A percentile compares a stretch with the other conserved stretches of the same genome.
Evolutionary conservation across 1,140 invertebrate genomes (phyloP).

Genomic region (Euura saliciscinereae): DNA sequence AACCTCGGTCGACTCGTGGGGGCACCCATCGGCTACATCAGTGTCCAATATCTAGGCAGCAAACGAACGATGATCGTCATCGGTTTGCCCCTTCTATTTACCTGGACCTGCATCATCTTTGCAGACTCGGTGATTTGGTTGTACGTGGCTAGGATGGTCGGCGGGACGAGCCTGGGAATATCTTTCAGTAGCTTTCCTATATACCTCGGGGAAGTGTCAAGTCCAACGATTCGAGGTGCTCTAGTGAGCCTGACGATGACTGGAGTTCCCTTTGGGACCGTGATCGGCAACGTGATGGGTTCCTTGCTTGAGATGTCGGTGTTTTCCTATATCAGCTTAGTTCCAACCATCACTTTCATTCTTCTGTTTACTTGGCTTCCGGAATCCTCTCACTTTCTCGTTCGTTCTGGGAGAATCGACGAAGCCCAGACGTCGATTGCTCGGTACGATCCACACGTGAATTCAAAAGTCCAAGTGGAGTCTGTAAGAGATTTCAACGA

Average conservation of each 20-base stretch:
- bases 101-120: constrained; percentile 68
- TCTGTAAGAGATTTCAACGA: constrained; percentile 35
- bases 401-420: constrained; percentile 65
- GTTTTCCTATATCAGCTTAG: constrained; percentile 65
- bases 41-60: constrained; percentile 64
- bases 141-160: constrained; percentile 61
- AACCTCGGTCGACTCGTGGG: constrained; percentile 56
- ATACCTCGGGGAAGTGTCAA: constrained; percentile 70
- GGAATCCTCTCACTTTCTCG: constrained; percentile 76
- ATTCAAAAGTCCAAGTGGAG: constrained; percentile 33
- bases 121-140: constrained; percentile 58
- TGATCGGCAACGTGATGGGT: constrained; percentile 72
- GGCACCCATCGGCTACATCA: constrained; percentile 42
- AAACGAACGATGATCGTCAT: constrained; percentile 68
- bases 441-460: constrained; percentile 41
- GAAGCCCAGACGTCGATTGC: constrained; percentile 54
- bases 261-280: constrained; percentile 63
- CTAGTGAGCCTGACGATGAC: constrained; percentile 64
- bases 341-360: constrained; percentile 63
- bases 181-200: constrained; percentile 69
- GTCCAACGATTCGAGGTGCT: constrained; percentile 68
- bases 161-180: constrained; percentile 69
- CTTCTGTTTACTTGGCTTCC: constrained; percentile 70
- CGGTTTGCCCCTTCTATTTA: constrained; percentile 65
- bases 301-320: constrained; percentile 64